phyloP scores from a whole-genome alignment of 1,140 invertebrate genomes.

The Zaprionus ghesquierei region DNA sequence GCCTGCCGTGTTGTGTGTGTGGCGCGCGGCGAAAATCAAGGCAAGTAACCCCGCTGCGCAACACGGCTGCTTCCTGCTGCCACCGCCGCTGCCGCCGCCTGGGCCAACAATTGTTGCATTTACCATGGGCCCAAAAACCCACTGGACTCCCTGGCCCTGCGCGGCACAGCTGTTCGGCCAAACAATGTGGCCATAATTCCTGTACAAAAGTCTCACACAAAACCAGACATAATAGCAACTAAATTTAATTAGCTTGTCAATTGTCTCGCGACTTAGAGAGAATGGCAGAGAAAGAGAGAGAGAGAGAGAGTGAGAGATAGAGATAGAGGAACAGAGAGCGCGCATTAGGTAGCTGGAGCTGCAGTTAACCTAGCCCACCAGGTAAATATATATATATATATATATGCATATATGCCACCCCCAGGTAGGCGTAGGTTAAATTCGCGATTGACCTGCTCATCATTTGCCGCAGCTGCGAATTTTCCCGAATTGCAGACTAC shows the following conservation, averaged over 20 bases:
- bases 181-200: conserved; percentile 75
- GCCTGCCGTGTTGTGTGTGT: conserved; percentile 33
- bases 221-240: conserved; percentile 43
- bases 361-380: not conserved
- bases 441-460: conserved; percentile 9
- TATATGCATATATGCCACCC: no score
- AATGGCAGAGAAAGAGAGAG: not conserved
- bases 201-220: conserved; percentile 43
- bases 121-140: not conserved
- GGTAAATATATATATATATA: no score
- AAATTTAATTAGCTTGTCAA: conserved; percentile 74
- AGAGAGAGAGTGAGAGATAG: not conserved
- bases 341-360: not conserved
- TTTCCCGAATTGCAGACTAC: not conserved
- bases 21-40: conserved; percentile 74
- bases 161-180: conserved; percentile 53
- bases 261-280: conserved; percentile 45
- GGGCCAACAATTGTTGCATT: conserved; percentile 49
- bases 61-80: conserved; percentile 70
- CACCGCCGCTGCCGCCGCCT: conserved; percentile 51
- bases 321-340: not conserved
- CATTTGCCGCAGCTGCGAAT: not conserved
- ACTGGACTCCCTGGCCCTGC: not conserved
- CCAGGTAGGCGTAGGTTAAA: not conserved
- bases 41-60: conserved; percentile 64